Conservation (phyloP, 1,140 invertebrate genomes). For the Papilio helenus region DNA sequence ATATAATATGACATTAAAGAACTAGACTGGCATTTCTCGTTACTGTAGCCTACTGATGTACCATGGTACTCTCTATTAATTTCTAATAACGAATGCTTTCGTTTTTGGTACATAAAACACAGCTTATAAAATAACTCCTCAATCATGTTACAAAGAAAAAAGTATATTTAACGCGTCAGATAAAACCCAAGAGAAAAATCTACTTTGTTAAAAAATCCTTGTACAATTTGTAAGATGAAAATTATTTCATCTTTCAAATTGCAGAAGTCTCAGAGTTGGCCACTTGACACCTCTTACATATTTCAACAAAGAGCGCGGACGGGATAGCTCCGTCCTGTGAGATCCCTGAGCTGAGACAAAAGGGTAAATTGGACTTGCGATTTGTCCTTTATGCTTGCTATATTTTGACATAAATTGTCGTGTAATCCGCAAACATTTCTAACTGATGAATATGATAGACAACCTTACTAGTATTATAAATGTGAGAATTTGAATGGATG, state of each 20-base stretch:
- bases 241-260: conserved; percentile 24
- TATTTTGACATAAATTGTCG: conserved; percentile 20
- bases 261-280: conserved; percentile 20
- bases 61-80: no score
- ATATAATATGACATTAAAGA: no score
- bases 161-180: background rate
- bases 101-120: no score
- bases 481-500: no score
- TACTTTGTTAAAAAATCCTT: background rate
- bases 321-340: conserved; percentile 27
- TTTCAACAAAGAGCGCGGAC: conserved; percentile 28
- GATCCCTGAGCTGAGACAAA: conserved; percentile 7
- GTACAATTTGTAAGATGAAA: conserved; percentile 12
- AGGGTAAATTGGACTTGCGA: conserved; percentile 30
- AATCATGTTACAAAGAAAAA: conserved; percentile 8
- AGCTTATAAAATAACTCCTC: background rate
- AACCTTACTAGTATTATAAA: no score
- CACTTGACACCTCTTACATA: conserved; percentile 37
- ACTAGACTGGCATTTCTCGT: no score
- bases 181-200: background rate
- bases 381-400: conserved; percentile 25
- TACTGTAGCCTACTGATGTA: no score
- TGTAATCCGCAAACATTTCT: background rate
- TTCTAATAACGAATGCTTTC: no score
- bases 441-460: no score